Conservation (phyloP, 2,888 invertebrate species). For the Netelia melanura region DNA sequence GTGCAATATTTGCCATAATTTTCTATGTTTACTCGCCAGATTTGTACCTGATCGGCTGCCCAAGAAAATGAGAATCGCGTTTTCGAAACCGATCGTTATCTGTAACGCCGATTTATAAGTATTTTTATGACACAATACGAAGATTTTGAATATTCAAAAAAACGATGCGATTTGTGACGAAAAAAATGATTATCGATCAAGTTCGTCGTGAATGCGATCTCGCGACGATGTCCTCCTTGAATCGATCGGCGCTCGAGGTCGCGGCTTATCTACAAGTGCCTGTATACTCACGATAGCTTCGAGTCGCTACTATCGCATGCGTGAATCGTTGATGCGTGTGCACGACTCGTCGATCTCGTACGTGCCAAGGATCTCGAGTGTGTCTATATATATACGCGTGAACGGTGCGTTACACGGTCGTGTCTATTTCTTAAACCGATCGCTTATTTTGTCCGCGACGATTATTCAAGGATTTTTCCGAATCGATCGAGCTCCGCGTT, state of each 20-base stretch:
- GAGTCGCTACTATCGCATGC: slow-evolving; percentile 39
- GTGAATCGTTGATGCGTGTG: slow-evolving; percentile 28
- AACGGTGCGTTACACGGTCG: slow-evolving; percentile 61
- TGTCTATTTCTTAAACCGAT: slow-evolving; percentile 62
- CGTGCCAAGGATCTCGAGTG: slow-evolving; percentile 77
- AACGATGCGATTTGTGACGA: slow-evolving; percentile 2
- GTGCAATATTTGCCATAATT: no score
- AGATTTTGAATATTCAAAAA: neutral
- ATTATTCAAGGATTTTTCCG: slow-evolving; percentile 71
- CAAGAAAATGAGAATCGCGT: no score
- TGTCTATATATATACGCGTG: slow-evolving; percentile 65
- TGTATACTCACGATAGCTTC: slow-evolving; percentile 42
- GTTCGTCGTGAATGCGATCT: slow-evolving; percentile 47
- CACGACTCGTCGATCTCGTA: slow-evolving; percentile 23
- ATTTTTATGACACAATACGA: neutral
- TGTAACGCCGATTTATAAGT: neutral
- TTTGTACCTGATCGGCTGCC: no score
- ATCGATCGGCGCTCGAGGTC: slow-evolving; percentile 64
- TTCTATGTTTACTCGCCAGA: no score
- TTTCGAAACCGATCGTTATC: no score
- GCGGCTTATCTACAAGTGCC: slow-evolving; percentile 55
- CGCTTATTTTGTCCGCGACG: slow-evolving; percentile 70
- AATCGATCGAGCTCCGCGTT: slow-evolving; percentile 57
- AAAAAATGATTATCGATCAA: slow-evolving; percentile 47
- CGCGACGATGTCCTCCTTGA: slow-evolving; percentile 65